phyloP scores from a whole-genome alignment of 2,888 invertebrate genomes.

The Thumatha senex region DNA sequence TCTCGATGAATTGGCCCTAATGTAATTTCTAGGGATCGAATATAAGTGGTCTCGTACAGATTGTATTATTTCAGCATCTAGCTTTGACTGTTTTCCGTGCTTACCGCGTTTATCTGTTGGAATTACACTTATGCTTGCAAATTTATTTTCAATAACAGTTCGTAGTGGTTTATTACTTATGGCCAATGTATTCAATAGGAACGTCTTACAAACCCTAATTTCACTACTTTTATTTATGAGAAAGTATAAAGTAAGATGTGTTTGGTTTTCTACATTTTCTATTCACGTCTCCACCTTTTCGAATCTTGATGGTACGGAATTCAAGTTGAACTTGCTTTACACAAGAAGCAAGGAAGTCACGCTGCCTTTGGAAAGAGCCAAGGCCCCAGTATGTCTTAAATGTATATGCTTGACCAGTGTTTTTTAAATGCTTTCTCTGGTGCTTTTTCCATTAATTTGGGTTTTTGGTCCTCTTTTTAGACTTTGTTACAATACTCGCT shows the following conservation, averaged over 20 bases:
- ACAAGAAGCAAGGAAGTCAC: slow-evolving; percentile 28
- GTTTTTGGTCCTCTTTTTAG: slow-evolving; percentile 13
- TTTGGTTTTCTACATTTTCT: slow-evolving; percentile 26
- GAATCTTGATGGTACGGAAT: slow-evolving; percentile 22
- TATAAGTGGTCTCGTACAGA: slow-evolving; percentile 16
- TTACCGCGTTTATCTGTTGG: background rate
- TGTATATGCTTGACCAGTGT: slow-evolving; percentile 17
- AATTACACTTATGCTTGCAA: background rate
- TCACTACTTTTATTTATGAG: slow-evolving; percentile 10
- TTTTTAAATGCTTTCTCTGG: slow-evolving; percentile 16
- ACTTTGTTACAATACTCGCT: no score
- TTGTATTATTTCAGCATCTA: slow-evolving; percentile 7
- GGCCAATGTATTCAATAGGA: slow-evolving; percentile 17
- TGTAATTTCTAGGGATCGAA: slow-evolving; percentile 19
- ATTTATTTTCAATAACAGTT: slow-evolving; percentile 11
- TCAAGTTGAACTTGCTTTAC: slow-evolving; percentile 19
- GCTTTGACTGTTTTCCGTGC: background rate
- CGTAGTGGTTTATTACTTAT: slow-evolving; percentile 16
- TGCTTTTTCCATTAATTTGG: slow-evolving; percentile 15
- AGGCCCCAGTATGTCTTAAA: slow-evolving; percentile 15
- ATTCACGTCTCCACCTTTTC: slow-evolving; percentile 15
- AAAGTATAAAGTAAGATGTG: slow-evolving; percentile 9
- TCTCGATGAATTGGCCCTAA: slow-evolving; percentile 16
- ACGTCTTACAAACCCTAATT: slow-evolving; percentile 15
- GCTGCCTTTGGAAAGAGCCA: slow-evolving; percentile 20